Evolutionary conservation across 2,797 vertebrate genomes (phyloP), one percentile per base, ranked within the genome.

Genomic region (Diglossa cyanea): DNA sequence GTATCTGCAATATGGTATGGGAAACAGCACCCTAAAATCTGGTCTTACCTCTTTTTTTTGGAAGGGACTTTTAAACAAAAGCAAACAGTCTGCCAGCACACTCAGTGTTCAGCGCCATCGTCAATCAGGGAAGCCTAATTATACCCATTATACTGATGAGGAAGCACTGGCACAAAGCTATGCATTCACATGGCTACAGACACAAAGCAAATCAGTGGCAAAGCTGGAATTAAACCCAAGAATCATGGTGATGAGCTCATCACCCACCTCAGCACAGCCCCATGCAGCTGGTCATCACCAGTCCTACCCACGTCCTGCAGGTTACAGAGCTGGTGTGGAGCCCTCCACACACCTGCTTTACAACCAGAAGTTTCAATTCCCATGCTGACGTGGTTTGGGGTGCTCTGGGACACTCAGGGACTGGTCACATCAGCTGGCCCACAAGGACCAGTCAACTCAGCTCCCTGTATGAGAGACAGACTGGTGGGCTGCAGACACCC

Each of bases 111-210:
- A 11, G 86, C 3, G 5, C 92, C 80, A 85, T 93, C 90, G 92
- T 90, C 89, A 83, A 88, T 86, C 94, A 93, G 89, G 89, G 87
- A 80, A 92, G 90, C 81, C 92, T 93, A 94, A 94, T 92, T 94
- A 95, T 82, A 70, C 92, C 90, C 84, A 92, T 94, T 91, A 76
- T 42, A 85, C 94, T 95, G 95, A 89, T 92, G 93, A 93, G 86
- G 93, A 95, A 85, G 92, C 92, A 87, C 86, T 82, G 84, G 94
- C 89, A 95, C 91, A 77, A 85, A 91, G 89, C 88, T 94, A 7
- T 15, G 63, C 84, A 44, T 55, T 87, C 35, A 6, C 63, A 92
- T 7, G 77, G 77, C 86, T 90, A 74, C 81, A 82, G 93, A 87
- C 40, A 93, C 90, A 82, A 82, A 94, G 86, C 8, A 5, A 82